Percentiles rank a stretch among this genome's conserved stretches.
These are phyloP conservation scores for Rhadinocentrus ornatus DNA, from an alignment of 2,797 vertebrate species.

Conservation along the genomic window DNA sequence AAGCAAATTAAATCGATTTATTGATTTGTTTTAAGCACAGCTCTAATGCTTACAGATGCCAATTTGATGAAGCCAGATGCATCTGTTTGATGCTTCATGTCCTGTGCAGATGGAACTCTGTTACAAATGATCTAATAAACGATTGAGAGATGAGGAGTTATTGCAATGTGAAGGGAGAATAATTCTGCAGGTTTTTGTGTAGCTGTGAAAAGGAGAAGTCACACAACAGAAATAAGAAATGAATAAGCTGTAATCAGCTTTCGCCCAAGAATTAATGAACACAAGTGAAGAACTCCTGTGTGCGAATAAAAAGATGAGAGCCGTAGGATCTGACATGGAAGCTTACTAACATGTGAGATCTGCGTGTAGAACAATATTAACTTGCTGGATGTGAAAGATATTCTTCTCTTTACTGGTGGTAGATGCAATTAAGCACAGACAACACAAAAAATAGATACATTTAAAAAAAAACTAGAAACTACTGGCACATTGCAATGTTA, in stretches of 20 bases:
- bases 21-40: no score
- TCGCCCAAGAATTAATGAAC: conserved; percentile 13
- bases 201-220: conserved; percentile 4
- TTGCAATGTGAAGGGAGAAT: conserved; percentile 1
- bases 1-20: no score
- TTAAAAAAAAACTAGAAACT: not conserved
- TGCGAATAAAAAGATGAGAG: not conserved
- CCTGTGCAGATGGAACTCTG: conserved; percentile 54
- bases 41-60: not conserved
- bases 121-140: conserved; percentile 40
- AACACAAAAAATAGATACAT: no score
- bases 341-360: conserved; percentile 3
- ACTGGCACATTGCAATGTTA: not conserved
- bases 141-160: conserved; percentile 44
- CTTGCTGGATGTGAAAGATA: not conserved
- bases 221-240: conserved; percentile 1
- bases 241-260: conserved; percentile 12
- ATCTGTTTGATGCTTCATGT: conserved; percentile 53
- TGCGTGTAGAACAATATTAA: not conserved
- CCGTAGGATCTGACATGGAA: not conserved
- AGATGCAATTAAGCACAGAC: not conserved
- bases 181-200: not conserved
- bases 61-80: conserved; percentile 57
- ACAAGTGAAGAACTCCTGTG: conserved; percentile 33
- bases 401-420: not conserved